A percentile compares a stretch with the other conserved stretches of the same genome.
phyloP scores from a whole-genome alignment of 92 coral and sea anemone genomes.

The Paramuricea clavata region DNA sequence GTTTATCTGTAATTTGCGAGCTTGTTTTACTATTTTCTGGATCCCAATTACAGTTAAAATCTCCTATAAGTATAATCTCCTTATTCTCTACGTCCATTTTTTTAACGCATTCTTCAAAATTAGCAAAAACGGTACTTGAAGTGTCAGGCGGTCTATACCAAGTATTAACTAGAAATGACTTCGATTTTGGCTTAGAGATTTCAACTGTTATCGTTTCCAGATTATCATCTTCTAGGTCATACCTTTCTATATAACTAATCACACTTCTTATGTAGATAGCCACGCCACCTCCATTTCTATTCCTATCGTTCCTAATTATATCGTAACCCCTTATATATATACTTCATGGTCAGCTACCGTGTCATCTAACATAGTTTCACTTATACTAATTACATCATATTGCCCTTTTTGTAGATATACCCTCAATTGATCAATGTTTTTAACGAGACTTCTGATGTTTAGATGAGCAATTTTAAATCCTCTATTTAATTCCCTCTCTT shows the following conservation, averaged over 20 bases:
- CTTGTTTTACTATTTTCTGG: too few species aligned
- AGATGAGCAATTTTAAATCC: neutral
- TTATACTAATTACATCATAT: neutral
- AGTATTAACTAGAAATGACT: neutral
- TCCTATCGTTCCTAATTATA: neutral
- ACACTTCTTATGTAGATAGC: neutral
- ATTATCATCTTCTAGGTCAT: conserved; percentile 2
- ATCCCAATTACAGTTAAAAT: too few species aligned
- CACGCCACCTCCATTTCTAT: conserved; percentile 21
- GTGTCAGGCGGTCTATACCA: conserved; percentile 17
- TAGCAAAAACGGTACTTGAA: too few species aligned
- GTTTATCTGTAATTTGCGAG: too few species aligned
- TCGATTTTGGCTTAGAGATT: conserved; percentile 18
- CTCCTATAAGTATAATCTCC: too few species aligned
- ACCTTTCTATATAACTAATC: conserved; percentile 10
- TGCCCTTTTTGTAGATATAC: conserved; percentile 7
- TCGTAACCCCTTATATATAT: neutral
- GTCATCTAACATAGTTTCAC: neutral
- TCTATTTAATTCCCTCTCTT: too few species aligned
- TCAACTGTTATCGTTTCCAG: conserved; percentile 11
- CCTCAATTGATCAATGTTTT: conserved; percentile 1
- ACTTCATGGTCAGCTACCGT: neutral
- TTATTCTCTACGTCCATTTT: too few species aligned
- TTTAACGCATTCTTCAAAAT: too few species aligned
- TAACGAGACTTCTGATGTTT: neutral